Conservation (phyloP, 2,888 invertebrate species). For the Pyrocoelia pectoralis region DNA sequence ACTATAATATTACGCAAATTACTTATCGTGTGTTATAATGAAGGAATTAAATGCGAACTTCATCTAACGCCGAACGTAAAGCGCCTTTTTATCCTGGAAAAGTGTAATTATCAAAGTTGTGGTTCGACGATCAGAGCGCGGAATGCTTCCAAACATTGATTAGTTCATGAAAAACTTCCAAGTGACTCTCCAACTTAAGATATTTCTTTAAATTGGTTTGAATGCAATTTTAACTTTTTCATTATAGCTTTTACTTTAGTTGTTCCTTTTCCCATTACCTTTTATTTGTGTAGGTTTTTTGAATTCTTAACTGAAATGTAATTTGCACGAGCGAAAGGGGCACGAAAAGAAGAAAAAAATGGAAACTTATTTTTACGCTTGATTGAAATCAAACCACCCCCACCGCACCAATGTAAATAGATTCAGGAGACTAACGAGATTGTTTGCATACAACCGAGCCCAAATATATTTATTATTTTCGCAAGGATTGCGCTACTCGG, state of each 20-base stretch:
- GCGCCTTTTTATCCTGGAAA: constrained; percentile 33
- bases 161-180: constrained; percentile 53
- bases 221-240: constrained; percentile 53
- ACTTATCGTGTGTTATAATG: not conserved
- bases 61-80: not conserved
- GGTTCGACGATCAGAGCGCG: constrained; percentile 48
- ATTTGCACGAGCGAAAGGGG: constrained; percentile 5
- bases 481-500: constrained; percentile 12
- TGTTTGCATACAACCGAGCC: constrained; percentile 16
- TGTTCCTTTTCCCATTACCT: constrained; percentile 35
- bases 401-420: constrained; percentile 10
- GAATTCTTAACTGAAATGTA: constrained; percentile 15
- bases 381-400: constrained; percentile 5
- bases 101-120: constrained; percentile 53
- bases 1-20: not conserved
- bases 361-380: constrained; percentile 14
- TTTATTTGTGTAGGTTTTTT: constrained; percentile 27
- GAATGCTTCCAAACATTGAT: constrained; percentile 53
- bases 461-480: constrained; percentile 19
- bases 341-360: constrained; percentile 13
- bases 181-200: constrained; percentile 52
- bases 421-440: constrained; percentile 18
- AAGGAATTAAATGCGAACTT: constrained; percentile 1
- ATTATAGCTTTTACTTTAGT: constrained; percentile 45
- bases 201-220: constrained; percentile 51